phyloP scores from a whole-genome alignment of 2,797 vertebrate species.

The Brachyrhaphis roseni region DNA sequence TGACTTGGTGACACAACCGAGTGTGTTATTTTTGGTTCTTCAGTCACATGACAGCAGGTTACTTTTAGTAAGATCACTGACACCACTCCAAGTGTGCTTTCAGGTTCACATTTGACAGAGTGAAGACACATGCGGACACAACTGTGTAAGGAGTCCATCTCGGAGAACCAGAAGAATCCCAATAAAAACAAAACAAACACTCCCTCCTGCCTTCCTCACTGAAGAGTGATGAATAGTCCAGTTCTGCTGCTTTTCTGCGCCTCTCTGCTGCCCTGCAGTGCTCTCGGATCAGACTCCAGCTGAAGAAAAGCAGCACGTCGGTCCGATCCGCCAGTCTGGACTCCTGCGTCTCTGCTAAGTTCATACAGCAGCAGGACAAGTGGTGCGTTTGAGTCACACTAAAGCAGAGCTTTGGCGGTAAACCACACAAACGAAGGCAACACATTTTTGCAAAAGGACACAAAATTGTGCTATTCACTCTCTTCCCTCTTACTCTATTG shows the following conservation, averaged over 20 bases:
- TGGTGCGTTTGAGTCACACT: constrained; percentile 44
- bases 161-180: constrained; percentile 45
- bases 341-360: constrained; percentile 39
- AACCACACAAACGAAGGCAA: constrained; percentile 83
- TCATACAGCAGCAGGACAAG: constrained; percentile 38
- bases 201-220: constrained; percentile 8
- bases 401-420: constrained; percentile 55
- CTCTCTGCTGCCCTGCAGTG: constrained; percentile 79
- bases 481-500: constrained; percentile 89
- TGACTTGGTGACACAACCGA: constrained; percentile 67
- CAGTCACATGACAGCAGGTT: constrained; percentile 55
- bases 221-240: constrained; percentile 46
- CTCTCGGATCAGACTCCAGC: constrained; percentile 52
- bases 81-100: constrained; percentile 69
- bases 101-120: constrained; percentile 64
- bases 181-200: constrained; percentile 16
- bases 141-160: constrained; percentile 46
- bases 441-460: constrained; percentile 80
- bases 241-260: constrained; percentile 70
- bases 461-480: constrained; percentile 90
- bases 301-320: constrained; percentile 31
- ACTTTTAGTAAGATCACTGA: constrained; percentile 39
- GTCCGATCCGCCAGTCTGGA: constrained; percentile 47
- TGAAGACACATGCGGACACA: constrained; percentile 69
- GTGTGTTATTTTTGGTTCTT: constrained; percentile 69